A percentile compares a stretch with the other conserved stretches of the same genome.
These are phyloP conservation scores for Diaperis boleti DNA, from an alignment of 2,888 invertebrate genomes.

Conservation along the genomic window DNA sequence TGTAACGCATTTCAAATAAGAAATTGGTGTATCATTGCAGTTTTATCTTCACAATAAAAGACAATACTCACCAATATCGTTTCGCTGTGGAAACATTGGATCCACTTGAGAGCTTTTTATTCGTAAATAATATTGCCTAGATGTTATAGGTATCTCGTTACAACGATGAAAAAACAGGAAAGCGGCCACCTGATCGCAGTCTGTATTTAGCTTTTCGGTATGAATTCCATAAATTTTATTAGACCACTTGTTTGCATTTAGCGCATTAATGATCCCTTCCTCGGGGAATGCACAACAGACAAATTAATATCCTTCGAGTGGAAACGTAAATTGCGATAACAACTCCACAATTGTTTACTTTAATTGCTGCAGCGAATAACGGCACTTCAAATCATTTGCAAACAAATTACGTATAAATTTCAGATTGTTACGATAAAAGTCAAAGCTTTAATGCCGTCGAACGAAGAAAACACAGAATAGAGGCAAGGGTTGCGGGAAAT, in stretches of 20 bases:
- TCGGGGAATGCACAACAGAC: slow-evolving; percentile 10
- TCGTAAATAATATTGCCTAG: no score
- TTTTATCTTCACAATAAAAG: no score
- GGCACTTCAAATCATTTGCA: slow-evolving; percentile 21
- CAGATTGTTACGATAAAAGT: slow-evolving; percentile 18
- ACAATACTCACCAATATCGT: no score
- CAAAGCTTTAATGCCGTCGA: slow-evolving; percentile 4
- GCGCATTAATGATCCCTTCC: slow-evolving; percentile 5
- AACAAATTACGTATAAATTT: slow-evolving; percentile 19
- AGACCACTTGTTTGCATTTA: slow-evolving; percentile 20
- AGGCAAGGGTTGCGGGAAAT: slow-evolving; percentile 11
- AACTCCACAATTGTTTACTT: slow-evolving; percentile 3
- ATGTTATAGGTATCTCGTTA: no score
- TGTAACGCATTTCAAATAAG: no score
- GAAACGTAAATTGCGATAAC: slow-evolving; percentile 15
- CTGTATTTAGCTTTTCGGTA: background rate
- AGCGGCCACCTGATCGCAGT: background rate
- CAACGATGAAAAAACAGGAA: slow-evolving; percentile 19
- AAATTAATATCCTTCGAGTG: slow-evolving; percentile 26
- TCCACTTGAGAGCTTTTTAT: no score
- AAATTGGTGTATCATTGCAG: no score
- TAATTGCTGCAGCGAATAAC: slow-evolving; percentile 11
- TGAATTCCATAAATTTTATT: slow-evolving; percentile 23
- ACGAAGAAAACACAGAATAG: slow-evolving; percentile 9
- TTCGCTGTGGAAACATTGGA: no score